Evolutionary conservation across 2,888 invertebrate genomes (phyloP), one percentile per base, ranked within the genome.

Genomic region (Heliconius aoede): DNA sequence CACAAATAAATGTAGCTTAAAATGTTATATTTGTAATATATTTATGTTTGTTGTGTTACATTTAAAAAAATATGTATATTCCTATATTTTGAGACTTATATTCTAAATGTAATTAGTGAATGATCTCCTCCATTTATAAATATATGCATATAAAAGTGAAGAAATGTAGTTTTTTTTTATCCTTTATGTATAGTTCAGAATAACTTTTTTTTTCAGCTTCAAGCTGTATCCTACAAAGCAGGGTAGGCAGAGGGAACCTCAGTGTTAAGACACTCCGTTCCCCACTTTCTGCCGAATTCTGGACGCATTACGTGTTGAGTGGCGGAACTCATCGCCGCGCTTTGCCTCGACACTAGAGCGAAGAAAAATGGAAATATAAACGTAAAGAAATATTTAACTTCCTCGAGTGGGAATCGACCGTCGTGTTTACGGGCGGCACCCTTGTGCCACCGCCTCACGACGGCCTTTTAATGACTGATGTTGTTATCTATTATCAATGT

Each of bases 141-240:
- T 65, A 65, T 65, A 65, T 65, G 36, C 65, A 65, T n/a, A 65
- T 24, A 36, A 65, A 65, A 15, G 24, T 40, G 24, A 13, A 65
- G 0, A 2, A 26, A 36, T 11, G 3, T 65, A 65, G 32, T 64
- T 65, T 65, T 65, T 13, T 65, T 65, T 65, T 8, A 26, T 28
- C 60, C 60, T 15, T 60, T 60, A 60, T 26, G 15, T 3, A 11
- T 21, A 55, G 46, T 55, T n/a, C 3, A 55, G n/a, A 55, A 11
- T 18, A 15, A 18, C 11, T 58, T 58, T n/a, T n/a, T 2, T 58
- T 40, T 15, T 40, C 40, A n/a, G n/a, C n/a, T 51, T 51, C 21
- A 51, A 7, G 21, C 21, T 18, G 51, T 51, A 21, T 51, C 8
- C 7, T 21, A 5, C 18, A 21, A 5, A 51, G 21, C 51, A 21